phyloP scores from a whole-genome alignment of 2,888 invertebrate species.

The Pogonocherus hispidulus region DNA sequence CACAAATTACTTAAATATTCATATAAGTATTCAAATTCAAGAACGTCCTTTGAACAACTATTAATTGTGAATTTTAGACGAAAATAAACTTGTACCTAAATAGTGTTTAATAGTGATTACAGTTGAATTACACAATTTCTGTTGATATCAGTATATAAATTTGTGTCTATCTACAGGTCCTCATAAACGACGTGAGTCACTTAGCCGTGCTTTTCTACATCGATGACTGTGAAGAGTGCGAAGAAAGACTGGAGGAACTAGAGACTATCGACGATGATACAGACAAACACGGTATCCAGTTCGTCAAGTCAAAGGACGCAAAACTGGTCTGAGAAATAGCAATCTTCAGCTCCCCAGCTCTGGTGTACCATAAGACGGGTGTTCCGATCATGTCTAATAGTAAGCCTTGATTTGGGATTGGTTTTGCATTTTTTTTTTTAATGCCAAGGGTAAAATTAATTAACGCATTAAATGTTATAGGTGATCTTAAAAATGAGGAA shows the following conservation, averaged over 20 bases:
- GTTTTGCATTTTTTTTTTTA: constrained; percentile 27
- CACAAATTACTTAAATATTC: no score
- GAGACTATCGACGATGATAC: constrained; percentile 95
- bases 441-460: constrained; percentile 32
- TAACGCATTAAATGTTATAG: constrained; percentile 74
- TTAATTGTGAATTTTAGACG: no score
- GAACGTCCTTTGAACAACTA: no score
- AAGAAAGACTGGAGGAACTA: constrained; percentile 86
- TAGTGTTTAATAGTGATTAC: no score
- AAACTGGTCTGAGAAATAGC: constrained; percentile 92
- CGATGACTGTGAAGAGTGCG: constrained; percentile 88
- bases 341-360: constrained; percentile 91
- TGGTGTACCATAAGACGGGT: constrained; percentile 94
- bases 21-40: no score
- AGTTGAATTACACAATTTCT: no score
- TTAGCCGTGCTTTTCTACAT: constrained; percentile 91
- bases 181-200: constrained; percentile 92
- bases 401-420: constrained; percentile 70
- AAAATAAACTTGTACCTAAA: no score
- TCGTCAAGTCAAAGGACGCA: constrained; percentile 92
- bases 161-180: constrained; percentile 28
- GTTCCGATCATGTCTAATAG: constrained; percentile 96
- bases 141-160: no score
- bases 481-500: constrained; percentile 94
- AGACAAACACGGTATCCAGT: constrained; percentile 92